Evolutionary conservation across 2,113 vertebrate genomes (phyloP).

Genomic region (Irena cyanogastra): DNA sequence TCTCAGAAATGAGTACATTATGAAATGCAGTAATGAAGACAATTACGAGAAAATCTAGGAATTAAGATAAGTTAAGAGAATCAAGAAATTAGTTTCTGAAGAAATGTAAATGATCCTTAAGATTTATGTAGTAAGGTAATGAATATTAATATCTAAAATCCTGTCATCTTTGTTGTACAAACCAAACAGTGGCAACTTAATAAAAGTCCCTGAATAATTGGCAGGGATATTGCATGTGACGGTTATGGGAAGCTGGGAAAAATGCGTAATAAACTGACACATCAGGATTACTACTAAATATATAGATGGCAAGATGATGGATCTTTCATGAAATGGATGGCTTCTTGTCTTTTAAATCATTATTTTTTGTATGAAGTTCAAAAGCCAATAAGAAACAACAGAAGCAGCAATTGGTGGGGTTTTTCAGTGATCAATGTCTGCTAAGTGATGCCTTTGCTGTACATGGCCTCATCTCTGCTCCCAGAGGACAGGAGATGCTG

Average conservation of each 20-base stretch:
- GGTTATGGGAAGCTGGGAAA: background rate
- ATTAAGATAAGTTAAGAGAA: background rate
- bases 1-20: background rate
- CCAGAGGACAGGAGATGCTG: background rate
- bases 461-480: background rate
- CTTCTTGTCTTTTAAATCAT: background rate
- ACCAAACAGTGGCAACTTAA: background rate
- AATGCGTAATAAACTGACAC: background rate
- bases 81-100: background rate
- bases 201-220: background rate
- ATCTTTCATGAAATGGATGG: background rate
- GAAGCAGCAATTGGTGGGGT: background rate
- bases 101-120: background rate
- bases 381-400: background rate
- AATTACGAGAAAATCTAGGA: background rate
- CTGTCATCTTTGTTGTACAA: background rate
- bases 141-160: background rate
- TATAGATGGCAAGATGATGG: background rate
- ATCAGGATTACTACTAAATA: background rate
- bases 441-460: background rate
- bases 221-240: background rate
- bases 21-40: background rate
- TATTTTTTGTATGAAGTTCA: background rate
- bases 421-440: background rate
- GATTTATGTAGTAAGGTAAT: background rate